These are phyloP conservation scores for Gymnoscelis rufifasciata DNA, from an alignment of 2,888 invertebrate genomes.

Conservation along the genomic window DNA sequence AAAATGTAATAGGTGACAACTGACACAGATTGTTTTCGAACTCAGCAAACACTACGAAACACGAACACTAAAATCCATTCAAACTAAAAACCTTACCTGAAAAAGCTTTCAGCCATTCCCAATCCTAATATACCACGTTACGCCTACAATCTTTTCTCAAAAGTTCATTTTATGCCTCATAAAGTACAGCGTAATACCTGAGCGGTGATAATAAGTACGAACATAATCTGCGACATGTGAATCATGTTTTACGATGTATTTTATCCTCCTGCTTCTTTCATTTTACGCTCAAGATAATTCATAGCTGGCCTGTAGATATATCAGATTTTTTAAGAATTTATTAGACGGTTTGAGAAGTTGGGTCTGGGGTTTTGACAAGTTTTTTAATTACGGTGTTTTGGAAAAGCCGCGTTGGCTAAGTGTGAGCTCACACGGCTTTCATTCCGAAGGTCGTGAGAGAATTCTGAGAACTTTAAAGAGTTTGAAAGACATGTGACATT, in stretches of 20 bases:
- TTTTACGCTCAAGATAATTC: conserved; percentile 49
- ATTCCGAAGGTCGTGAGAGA: too few species aligned
- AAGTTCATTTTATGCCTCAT: conserved; percentile 56
- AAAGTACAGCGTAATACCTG: conserved; percentile 58
- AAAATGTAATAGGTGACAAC: too few species aligned
- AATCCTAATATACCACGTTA: conserved; percentile 1
- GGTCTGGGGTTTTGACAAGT: too few species aligned
- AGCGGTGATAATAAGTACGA: conserved; percentile 43
- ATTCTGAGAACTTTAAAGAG: too few species aligned
- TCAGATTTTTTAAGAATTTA: conserved; percentile 39
- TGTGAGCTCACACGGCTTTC: too few species aligned
- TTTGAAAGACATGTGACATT: too few species aligned
- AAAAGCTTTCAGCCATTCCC: conserved; percentile 8
- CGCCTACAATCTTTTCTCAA: conserved; percentile 34
- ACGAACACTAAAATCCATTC: too few species aligned
- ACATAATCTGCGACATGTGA: conserved; percentile 47
- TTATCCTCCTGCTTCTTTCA: conserved; percentile 50
- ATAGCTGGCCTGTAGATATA: conserved; percentile 29
- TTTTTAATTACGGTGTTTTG: too few species aligned
- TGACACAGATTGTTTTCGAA: too few species aligned
- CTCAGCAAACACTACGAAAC: too few species aligned
- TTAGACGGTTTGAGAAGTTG: conserved; percentile 34
- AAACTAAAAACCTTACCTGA: background rate
- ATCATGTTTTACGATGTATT: conserved; percentile 56
- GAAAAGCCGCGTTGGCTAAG: too few species aligned